These are phyloP conservation scores for Cistogaster globosa DNA, from an alignment of 2,888 invertebrate genomes.

Conservation along the genomic window DNA sequence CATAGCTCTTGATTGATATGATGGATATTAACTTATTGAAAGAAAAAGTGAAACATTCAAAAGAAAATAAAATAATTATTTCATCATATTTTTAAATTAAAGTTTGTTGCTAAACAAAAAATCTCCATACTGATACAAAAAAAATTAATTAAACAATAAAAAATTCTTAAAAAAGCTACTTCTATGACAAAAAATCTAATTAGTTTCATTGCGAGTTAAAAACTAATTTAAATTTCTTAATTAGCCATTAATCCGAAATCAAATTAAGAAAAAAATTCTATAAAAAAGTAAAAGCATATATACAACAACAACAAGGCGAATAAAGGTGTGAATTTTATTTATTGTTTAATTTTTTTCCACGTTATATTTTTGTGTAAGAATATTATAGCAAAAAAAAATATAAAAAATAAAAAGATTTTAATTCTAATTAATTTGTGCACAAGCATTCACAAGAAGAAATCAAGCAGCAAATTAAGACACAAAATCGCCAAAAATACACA, in stretches of 20 bases:
- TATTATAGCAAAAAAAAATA: conserved; percentile 39
- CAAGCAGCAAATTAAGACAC: conserved; percentile 54
- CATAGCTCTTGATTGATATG: too few species aligned
- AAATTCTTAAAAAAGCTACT: too few species aligned
- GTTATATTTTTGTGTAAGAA: conserved; percentile 57
- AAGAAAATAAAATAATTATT: too few species aligned
- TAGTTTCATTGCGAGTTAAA: not conserved
- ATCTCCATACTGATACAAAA: too few species aligned
- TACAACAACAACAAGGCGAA: conserved; percentile 5
- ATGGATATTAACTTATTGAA: too few species aligned
- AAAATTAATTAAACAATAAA: too few species aligned
- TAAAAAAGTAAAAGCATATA: not conserved
- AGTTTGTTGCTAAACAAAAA: too few species aligned
- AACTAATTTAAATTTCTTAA: conserved; percentile 48
- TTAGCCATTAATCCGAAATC: conserved; percentile 44
- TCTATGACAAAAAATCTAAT: too few species aligned
- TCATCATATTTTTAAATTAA: too few species aligned
- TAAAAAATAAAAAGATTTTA: conserved; percentile 25
- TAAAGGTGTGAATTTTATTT: conserved; percentile 67
- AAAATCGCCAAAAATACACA: conserved; percentile 31
- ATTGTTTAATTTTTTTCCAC: conserved; percentile 54
- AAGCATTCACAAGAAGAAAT: conserved; percentile 45
- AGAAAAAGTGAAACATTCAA: too few species aligned
- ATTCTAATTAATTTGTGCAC: conserved; percentile 52
- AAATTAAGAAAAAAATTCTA: conserved; percentile 3